phyloP scores from a whole-genome alignment of 1,140 invertebrate species.

The Chlorops oryzae region DNA sequence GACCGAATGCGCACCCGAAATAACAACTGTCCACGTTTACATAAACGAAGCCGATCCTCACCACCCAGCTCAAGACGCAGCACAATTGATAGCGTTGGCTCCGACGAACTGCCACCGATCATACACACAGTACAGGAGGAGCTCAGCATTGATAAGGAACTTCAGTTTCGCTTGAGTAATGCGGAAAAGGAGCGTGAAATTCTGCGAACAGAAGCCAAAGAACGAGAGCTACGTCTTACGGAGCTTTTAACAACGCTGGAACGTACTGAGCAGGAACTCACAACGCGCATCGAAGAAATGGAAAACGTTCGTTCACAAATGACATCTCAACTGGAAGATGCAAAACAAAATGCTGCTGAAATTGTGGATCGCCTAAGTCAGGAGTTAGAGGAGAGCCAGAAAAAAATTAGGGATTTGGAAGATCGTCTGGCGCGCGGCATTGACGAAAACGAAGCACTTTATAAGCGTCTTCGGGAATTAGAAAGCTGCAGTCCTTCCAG shows the following conservation, averaged over 20 bases:
- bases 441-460: conserved; percentile 72
- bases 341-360: conserved; percentile 47
- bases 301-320: conserved; percentile 50
- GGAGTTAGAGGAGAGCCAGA: conserved; percentile 38
- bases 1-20: conserved; percentile 60
- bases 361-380: conserved; percentile 35
- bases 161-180: conserved; percentile 29
- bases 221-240: conserved; percentile 67
- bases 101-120: conserved; percentile 51
- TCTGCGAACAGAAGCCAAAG: conserved; percentile 55
- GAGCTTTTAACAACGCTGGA: conserved; percentile 62
- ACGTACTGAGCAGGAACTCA: conserved; percentile 65
- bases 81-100: conserved; percentile 60
- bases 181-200: conserved; percentile 65
- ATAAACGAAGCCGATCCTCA: conserved; percentile 59
- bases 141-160: conserved; percentile 38
- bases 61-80: conserved; percentile 60
- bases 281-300: conserved; percentile 60
- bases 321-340: conserved; percentile 42
- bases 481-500: conserved; percentile 54
- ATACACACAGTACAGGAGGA: conserved; percentile 48
- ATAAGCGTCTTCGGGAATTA: conserved; percentile 61
- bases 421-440: conserved; percentile 58
- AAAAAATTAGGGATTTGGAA: conserved; percentile 44
- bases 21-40: conserved; percentile 51